Conservation (phyloP, 2,888 invertebrate species). For the Polydrusus tereticollis region DNA sequence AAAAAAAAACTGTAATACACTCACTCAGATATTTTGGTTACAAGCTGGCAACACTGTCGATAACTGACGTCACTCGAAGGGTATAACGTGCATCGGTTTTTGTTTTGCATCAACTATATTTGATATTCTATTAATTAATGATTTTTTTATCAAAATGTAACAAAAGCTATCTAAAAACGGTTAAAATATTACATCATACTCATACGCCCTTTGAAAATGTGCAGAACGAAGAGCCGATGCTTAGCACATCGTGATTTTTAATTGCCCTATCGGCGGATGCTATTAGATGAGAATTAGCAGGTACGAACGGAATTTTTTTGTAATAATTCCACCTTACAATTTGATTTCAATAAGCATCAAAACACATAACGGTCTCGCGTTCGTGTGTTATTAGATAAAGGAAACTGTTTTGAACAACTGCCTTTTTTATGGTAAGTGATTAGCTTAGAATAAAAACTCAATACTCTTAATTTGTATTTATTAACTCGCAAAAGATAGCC, state of each 20-base stretch:
- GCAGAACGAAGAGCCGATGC: not conserved
- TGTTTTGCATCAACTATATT: too few relatives aligned
- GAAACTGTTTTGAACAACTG: slow-evolving; percentile 14
- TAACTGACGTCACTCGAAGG: too few relatives aligned
- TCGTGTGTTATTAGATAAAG: slow-evolving; percentile 17
- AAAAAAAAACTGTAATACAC: too few relatives aligned
- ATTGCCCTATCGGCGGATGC: not conserved
- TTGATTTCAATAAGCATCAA: slow-evolving; percentile 18
- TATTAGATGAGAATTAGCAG: not conserved
- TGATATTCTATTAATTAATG: too few relatives aligned
- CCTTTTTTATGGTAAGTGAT: slow-evolving; percentile 9
- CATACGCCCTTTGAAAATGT: not conserved
- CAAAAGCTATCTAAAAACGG: too few relatives aligned
- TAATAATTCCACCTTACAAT: not conserved
- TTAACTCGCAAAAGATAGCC: not conserved
- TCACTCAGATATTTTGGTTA: too few relatives aligned
- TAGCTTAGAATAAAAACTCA: not conserved
- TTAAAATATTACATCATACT: not conserved
- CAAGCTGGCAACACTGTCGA: too few relatives aligned
- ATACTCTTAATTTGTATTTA: not conserved
- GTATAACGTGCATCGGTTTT: too few relatives aligned
- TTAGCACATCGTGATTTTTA: not conserved
- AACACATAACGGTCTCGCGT: slow-evolving; percentile 18
- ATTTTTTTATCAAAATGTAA: too few relatives aligned
- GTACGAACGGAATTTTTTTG: not conserved